These are phyloP conservation scores for Pardosa pseudoannulata DNA, from an alignment of 2,888 invertebrate genomes.

Conservation along the genomic window DNA sequence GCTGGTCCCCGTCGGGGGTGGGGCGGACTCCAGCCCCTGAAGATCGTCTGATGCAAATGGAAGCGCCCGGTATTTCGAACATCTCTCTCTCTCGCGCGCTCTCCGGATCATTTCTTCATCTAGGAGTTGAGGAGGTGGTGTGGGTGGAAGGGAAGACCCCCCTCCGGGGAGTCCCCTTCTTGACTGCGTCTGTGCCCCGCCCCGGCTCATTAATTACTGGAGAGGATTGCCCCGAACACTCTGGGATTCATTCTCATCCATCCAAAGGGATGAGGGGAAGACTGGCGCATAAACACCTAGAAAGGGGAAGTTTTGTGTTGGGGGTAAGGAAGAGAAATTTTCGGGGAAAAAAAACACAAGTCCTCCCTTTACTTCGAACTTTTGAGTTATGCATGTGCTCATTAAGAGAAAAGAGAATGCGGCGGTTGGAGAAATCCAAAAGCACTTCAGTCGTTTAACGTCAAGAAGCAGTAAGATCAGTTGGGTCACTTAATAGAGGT, in stretches of 20 bases:
- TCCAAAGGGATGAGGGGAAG: constrained; percentile 33
- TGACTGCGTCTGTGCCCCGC: constrained; percentile 67
- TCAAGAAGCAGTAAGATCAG: too few species aligned
- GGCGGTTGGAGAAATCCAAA: not conserved
- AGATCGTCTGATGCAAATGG: constrained; percentile 64
- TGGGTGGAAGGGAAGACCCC: constrained; percentile 34
- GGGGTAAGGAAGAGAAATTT: not conserved
- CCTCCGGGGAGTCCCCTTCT: too few species aligned
- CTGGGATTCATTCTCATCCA: constrained; percentile 17
- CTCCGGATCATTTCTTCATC: constrained; percentile 68
- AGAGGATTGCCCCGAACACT: constrained; percentile 52
- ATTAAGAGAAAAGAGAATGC: not conserved
- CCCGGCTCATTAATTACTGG: constrained; percentile 70
- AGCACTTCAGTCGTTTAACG: too few species aligned
- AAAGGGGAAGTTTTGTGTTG: not conserved
- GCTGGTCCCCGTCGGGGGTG: constrained; percentile 56
- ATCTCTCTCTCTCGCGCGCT: constrained; percentile 55
- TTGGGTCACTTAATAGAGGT: too few species aligned
- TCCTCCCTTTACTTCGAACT: not conserved
- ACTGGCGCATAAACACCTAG: constrained; percentile 31
- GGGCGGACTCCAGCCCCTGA: constrained; percentile 19
- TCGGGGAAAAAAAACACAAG: not conserved
- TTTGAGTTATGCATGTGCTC: not conserved
- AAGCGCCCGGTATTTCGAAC: constrained; percentile 32
- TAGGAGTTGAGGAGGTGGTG: constrained; percentile 9